phyloP scores from a whole-genome alignment of 2,888 invertebrate species.

The Alsophila aescularia region DNA sequence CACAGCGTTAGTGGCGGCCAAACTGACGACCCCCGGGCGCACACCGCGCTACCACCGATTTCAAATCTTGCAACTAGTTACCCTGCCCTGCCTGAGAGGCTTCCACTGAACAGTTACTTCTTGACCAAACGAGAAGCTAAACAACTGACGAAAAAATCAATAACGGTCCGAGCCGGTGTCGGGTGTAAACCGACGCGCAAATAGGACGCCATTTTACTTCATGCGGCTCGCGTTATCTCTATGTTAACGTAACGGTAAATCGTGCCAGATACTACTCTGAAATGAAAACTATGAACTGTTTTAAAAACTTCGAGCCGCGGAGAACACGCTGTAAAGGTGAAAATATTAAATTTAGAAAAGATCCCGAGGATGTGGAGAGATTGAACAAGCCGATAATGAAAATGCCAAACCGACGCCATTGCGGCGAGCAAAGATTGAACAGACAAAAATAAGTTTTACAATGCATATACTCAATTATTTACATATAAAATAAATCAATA shows the following conservation, averaged over 20 bases:
- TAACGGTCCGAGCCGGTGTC: conserved; percentile 67
- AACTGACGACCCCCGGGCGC: conserved; percentile 59
- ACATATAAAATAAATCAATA: conserved; percentile 7
- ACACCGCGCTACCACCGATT: conserved; percentile 72
- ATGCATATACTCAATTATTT: conserved; percentile 38
- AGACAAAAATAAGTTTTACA: conserved; percentile 57
- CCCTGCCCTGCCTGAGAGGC: conserved; percentile 46
- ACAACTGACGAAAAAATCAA: conserved; percentile 52
- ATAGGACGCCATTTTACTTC: conserved; percentile 82
- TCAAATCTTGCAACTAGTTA: conserved; percentile 80
- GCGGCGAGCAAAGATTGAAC: conserved; percentile 59
- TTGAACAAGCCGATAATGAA: conserved; percentile 67
- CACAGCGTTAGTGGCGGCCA: conserved; percentile 83
- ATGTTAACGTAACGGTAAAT: conserved; percentile 58
- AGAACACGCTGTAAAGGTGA: conserved; percentile 68
- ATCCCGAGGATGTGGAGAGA: conserved; percentile 72
- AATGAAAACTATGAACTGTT: conserved; percentile 75
- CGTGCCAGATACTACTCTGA: conserved; percentile 70
- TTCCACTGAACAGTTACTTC: conserved; percentile 35
- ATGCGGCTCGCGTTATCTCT: conserved; percentile 69
- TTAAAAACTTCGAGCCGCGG: conserved; percentile 60
- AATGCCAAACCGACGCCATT: conserved; percentile 80
- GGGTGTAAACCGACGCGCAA: conserved; percentile 76
- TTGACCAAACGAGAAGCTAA: conserved; percentile 56
- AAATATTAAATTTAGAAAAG: conserved; percentile 76